These are phyloP conservation scores for Diadumene lineata DNA, from an alignment of 92 coral and sea anemone species.

Conservation along the genomic window DNA sequence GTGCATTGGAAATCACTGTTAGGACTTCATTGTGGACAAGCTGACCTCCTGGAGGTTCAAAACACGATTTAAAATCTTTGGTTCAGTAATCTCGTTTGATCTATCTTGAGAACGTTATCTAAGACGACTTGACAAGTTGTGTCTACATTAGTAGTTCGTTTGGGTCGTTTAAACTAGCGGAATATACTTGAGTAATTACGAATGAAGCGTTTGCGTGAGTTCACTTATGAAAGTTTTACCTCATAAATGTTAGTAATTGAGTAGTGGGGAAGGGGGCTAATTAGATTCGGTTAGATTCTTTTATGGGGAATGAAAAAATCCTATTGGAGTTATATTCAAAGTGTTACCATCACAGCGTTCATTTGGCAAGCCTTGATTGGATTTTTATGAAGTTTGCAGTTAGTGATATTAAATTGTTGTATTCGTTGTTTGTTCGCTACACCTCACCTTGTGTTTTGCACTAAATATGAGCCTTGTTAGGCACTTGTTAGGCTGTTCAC, in stretches of 20 bases:
- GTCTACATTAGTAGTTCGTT: constrained; percentile 4
- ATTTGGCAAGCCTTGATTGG: constrained; percentile 30
- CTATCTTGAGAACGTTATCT: not conserved
- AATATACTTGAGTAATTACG: not conserved
- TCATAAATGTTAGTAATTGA: constrained; percentile 15
- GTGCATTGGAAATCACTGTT: constrained; percentile 17
- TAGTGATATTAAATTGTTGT: constrained; percentile 8
- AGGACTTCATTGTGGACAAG: constrained; percentile 30
- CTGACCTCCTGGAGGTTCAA: constrained; percentile 20
- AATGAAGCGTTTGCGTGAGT: constrained; percentile 23
- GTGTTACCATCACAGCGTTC: constrained; percentile 5
- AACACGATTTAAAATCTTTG: not conserved
- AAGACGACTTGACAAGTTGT: not conserved
- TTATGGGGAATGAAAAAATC: constrained; percentile 12
- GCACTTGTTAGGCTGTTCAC: constrained; percentile 8
- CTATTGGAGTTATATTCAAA: constrained; percentile 22
- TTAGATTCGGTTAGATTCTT: constrained; percentile 17
- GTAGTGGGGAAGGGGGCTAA: constrained; percentile 26
- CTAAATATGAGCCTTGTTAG: not conserved
- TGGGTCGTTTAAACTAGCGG: not conserved
- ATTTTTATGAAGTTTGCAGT: constrained; percentile 28
- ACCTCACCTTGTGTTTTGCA: not conserved
- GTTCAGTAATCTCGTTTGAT: constrained; percentile 2
- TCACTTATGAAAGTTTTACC: constrained; percentile 11
- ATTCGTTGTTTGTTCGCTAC: not conserved